Percentiles rank a stretch among this genome's conserved stretches.
Conservation (phyloP, 2,113 vertebrate genomes). For the Phylloscopus trochiloides region DNA sequence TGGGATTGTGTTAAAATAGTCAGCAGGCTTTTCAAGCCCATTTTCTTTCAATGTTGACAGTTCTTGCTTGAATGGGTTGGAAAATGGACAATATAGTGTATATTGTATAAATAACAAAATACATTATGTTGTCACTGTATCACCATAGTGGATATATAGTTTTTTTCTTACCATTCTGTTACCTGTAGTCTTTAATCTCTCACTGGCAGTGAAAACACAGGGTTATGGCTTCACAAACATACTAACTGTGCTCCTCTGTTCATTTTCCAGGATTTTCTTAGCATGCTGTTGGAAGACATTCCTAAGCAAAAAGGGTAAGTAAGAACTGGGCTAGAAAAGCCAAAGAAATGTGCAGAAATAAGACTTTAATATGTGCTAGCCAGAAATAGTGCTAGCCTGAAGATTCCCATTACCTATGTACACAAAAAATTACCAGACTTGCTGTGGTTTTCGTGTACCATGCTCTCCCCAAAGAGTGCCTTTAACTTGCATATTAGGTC, state of each 20-base stretch:
- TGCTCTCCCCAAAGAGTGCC: not conserved
- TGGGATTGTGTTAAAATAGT: constrained; percentile 3
- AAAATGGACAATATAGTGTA: not conserved
- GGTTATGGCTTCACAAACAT: not conserved
- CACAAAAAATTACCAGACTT: not conserved
- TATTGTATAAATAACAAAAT: not conserved
- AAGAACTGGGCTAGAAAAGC: not conserved
- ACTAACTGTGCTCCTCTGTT: constrained; percentile 41
- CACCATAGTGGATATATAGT: not conserved
- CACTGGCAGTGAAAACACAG: not conserved
- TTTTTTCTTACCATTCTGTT: not conserved
- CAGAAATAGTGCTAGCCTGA: not conserved
- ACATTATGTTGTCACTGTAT: not conserved
- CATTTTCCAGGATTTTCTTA: constrained; percentile 89
- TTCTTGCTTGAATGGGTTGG: not conserved
- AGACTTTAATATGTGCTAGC: not conserved
- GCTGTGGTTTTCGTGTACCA: not conserved
- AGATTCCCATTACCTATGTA: not conserved
- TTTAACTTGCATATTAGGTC: not conserved
- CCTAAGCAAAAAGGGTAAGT: constrained; percentile 84
- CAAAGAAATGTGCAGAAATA: not conserved
- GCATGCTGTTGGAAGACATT: constrained; percentile 84
- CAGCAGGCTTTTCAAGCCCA: not conserved
- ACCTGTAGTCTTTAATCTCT: not conserved
- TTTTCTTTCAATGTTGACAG: not conserved